Conservation (phyloP, 2,797 vertebrate genomes). For the Netta rufina region DNA sequence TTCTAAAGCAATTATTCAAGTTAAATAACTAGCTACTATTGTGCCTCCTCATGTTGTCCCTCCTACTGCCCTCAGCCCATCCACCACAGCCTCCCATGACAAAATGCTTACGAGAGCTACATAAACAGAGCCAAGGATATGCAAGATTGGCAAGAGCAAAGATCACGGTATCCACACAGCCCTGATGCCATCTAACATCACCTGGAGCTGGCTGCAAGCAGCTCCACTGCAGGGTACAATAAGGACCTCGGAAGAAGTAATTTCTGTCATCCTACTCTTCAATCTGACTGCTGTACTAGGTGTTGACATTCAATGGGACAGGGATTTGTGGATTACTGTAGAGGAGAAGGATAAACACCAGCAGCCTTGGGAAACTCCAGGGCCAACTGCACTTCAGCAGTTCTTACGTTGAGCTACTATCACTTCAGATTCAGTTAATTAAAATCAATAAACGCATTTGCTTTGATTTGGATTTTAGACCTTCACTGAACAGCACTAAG, state of each 20-base stretch:
- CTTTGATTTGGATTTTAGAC: slow-evolving; percentile 51
- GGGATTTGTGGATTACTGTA: neutral
- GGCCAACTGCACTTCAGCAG: neutral
- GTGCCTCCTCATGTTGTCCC: neutral
- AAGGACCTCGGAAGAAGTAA: neutral
- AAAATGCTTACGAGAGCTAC: neutral
- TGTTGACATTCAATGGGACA: neutral
- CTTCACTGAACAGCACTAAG: slow-evolving; percentile 12
- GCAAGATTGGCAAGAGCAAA: neutral
- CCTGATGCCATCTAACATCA: neutral
- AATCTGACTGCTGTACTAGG: neutral
- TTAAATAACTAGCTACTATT: neutral
- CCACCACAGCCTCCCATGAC: neutral
- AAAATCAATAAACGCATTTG: slow-evolving; percentile 65
- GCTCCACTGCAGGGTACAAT: neutral
- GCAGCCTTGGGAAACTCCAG: neutral
- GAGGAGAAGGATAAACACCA: slow-evolving; percentile 2
- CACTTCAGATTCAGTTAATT: slow-evolving; percentile 39
- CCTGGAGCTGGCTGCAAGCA: neutral
- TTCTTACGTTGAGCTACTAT: neutral
- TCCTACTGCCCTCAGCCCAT: neutral
- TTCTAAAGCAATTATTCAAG: neutral
- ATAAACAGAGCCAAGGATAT: neutral
- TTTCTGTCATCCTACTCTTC: neutral
- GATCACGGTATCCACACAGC: accelerated